phyloP scores from a whole-genome alignment of 2,888 invertebrate genomes.

The Pollenia labialis region DNA sequence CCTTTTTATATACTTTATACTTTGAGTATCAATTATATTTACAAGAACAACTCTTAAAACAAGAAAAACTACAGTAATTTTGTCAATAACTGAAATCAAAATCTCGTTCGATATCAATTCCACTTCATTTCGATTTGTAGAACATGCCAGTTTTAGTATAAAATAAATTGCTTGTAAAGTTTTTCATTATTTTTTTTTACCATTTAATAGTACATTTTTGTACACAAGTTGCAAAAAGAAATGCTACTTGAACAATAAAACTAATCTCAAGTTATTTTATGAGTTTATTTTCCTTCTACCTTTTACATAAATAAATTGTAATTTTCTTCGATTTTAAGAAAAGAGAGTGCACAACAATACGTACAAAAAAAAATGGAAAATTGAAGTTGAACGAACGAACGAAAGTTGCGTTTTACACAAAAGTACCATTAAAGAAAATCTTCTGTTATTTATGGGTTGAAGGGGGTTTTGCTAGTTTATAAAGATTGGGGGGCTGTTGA shows the following conservation, averaged over 20 bases:
- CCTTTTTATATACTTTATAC: too few species aligned
- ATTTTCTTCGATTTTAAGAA: slow-evolving; percentile 60
- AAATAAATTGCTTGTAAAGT: slow-evolving; percentile 58
- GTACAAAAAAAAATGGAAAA: slow-evolving; percentile 2
- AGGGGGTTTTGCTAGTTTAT: not conserved
- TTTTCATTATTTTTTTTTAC: slow-evolving; percentile 11
- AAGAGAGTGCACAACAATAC: not conserved
- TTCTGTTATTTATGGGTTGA: slow-evolving; percentile 54
- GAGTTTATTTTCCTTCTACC: slow-evolving; percentile 55
- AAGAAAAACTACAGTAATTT: too few species aligned
- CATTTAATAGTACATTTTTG: not conserved
- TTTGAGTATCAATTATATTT: too few species aligned
- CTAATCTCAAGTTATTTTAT: slow-evolving; percentile 68
- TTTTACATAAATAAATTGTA: slow-evolving; percentile 65
- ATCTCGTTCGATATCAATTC: too few species aligned
- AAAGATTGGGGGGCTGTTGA: not conserved
- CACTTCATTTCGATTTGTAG: too few species aligned
- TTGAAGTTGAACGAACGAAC: slow-evolving; percentile 26
- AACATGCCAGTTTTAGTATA: slow-evolving; percentile 28
- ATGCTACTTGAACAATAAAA: slow-evolving; percentile 63
- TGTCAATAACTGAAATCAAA: too few species aligned
- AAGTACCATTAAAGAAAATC: slow-evolving; percentile 68
- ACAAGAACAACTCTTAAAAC: too few species aligned
- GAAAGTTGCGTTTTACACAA: slow-evolving; percentile 46
- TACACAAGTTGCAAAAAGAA: slow-evolving; percentile 35